Percentiles rank a stretch among this genome's conserved stretches.
phyloP scores from a whole-genome alignment of 2,888 invertebrate genomes.

The Hemistola chrysoprasaria region DNA sequence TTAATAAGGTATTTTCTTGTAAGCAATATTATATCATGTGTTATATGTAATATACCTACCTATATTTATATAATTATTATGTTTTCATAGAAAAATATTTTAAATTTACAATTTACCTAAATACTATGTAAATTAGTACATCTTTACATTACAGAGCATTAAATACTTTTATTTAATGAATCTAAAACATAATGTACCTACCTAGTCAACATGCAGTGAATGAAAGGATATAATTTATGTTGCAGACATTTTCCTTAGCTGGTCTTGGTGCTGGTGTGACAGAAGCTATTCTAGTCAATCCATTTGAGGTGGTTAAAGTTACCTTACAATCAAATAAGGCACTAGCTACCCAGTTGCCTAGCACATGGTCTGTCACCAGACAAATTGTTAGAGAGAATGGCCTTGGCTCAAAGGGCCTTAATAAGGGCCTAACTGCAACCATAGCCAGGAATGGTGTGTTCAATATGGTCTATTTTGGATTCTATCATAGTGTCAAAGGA shows the following conservation, averaged over 20 bases:
- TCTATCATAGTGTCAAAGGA: constrained; percentile 95
- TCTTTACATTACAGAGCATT: too few species aligned
- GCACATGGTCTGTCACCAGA: constrained; percentile 90
- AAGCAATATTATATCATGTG: too few species aligned
- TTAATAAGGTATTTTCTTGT: too few species aligned
- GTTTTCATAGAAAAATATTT: too few species aligned
- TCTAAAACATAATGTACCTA: too few species aligned
- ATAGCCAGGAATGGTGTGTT: constrained; percentile 94
- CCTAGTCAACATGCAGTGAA: too few species aligned
- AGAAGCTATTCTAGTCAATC: constrained; percentile 96
- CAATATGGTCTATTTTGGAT: constrained; percentile 97
- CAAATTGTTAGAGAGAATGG: constrained; percentile 90
- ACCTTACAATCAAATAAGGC: constrained; percentile 89
- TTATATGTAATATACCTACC: too few species aligned
- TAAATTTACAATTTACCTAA: too few species aligned
- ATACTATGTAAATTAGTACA: too few species aligned
- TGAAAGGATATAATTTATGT: too few species aligned
- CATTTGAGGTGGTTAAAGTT: constrained; percentile 98
- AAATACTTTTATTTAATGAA: too few species aligned
- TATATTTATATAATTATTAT: too few species aligned
- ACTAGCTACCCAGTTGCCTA: constrained; percentile 84
- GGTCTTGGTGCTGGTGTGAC: constrained; percentile 94
- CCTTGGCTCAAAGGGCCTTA: constrained; percentile 89
- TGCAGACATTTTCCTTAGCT: constrained; percentile 93
- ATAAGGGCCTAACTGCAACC: constrained; percentile 94